Evolutionary conservation across 1,140 invertebrate genomes (phyloP).

Genomic region (Globodera ellingtonae): DNA sequence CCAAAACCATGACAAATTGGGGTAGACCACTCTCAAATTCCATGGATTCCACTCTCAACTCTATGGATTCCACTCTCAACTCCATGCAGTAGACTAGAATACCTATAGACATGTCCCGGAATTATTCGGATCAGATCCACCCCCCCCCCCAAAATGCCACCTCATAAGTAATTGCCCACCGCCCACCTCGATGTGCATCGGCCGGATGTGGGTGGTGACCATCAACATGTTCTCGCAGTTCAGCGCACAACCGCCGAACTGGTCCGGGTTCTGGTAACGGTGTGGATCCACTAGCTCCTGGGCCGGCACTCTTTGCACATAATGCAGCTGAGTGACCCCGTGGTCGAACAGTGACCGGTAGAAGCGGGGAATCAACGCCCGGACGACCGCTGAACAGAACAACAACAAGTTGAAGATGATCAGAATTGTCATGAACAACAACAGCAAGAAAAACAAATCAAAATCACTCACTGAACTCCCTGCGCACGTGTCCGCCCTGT

Average conservation of each 20-base stretch:
- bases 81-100: no score
- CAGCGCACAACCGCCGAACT: constrained; percentile 37
- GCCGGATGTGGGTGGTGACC: constrained; percentile 38
- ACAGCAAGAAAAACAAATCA: neutral
- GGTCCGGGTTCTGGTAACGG: constrained; percentile 13
- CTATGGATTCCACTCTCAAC: no score
- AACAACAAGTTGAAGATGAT: neutral
- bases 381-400: constrained; percentile 43
- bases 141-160: neutral
- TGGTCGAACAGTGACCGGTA: constrained; percentile 45
- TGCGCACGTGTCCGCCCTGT: constrained; percentile 27
- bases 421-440: constrained; percentile 3
- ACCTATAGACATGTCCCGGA: no score
- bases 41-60: no score
- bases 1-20: no score
- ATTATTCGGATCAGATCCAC: no score
- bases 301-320: constrained; percentile 24
- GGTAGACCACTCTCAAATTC: no score
- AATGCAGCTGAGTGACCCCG: constrained; percentile 39
- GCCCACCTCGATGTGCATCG: constrained; percentile 33
- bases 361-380: constrained; percentile 39
- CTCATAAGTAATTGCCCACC: neutral
- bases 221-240: constrained; percentile 48
- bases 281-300: constrained; percentile 29
- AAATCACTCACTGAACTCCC: constrained; percentile 34